A percentile compares a stretch with the other conserved stretches of the same genome.
These are phyloP conservation scores for Tragelaphus scriptus DNA, from an alignment of 2,113 vertebrate species.

Conservation along the genomic window DNA sequence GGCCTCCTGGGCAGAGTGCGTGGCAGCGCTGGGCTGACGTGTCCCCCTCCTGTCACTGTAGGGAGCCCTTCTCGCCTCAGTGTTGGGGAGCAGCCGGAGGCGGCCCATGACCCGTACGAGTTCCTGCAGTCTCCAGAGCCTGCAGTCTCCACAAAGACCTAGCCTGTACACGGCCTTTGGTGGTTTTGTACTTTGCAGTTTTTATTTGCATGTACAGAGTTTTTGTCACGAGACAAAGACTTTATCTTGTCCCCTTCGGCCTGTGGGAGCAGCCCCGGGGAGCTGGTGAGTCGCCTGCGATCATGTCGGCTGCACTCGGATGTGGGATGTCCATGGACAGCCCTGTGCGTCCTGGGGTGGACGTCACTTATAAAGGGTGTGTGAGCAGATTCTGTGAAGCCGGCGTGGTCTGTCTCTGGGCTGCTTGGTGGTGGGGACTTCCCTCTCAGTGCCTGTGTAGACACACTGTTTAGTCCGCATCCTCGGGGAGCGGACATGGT, in stretches of 20 bases:
- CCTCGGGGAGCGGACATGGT: not conserved
- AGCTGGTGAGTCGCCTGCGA: not conserved
- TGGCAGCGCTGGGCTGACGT: not conserved
- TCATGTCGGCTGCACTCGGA: not conserved
- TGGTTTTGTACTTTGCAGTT: not conserved
- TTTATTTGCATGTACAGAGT: conserved; percentile 5
- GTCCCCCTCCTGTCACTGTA: conserved; percentile 53
- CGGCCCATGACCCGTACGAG: conserved; percentile 94
- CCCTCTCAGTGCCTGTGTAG: accelerated
- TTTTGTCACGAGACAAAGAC: conserved; percentile 64
- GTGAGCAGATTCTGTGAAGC: not conserved
- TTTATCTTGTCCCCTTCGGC: conserved; percentile 53
- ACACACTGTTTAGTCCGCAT: accelerated
- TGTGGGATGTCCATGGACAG: not conserved
- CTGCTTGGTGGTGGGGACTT: not conserved
- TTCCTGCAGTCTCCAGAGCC: conserved; percentile 96
- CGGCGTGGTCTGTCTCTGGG: not conserved
- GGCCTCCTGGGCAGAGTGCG: not conserved
- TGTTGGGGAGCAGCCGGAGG: conserved; percentile 92
- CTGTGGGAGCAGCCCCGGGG: not conserved
- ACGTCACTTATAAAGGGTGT: not conserved
- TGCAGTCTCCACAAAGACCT: conserved; percentile 77
- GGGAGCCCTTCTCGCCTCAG: conserved; percentile 94
- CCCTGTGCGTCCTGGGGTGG: not conserved
- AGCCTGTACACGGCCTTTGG: not conserved